Percentiles rank a stretch among this genome's conserved stretches.
phyloP scores from a whole-genome alignment of 2,888 invertebrate species.

The Drosophila borborema region DNA sequence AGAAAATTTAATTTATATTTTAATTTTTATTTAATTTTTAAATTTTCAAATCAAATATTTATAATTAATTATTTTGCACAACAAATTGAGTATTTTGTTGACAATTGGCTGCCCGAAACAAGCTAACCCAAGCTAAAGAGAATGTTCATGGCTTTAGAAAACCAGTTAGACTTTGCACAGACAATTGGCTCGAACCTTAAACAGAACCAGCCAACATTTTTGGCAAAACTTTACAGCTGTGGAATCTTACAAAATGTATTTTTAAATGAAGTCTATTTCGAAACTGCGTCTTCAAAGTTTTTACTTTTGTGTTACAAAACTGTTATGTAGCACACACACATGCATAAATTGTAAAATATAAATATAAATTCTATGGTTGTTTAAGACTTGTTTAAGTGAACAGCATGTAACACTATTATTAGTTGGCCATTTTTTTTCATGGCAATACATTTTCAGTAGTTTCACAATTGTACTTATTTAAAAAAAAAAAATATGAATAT shows the following conservation, averaged over 20 bases:
- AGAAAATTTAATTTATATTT: too few relatives aligned
- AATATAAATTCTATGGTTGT: background rate
- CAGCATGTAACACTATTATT: background rate
- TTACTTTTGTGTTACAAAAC: background rate
- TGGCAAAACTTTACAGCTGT: background rate
- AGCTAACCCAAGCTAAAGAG: background rate
- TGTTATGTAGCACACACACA: background rate
- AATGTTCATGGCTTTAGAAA: background rate
- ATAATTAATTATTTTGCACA: too few relatives aligned
- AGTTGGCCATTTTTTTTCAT: background rate
- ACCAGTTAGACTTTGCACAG: background rate
- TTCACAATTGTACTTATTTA: background rate
- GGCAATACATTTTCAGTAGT: background rate
- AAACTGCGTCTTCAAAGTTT: background rate
- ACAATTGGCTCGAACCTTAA: conserved; percentile 3
- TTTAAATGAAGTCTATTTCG: background rate
- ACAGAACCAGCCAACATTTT: background rate
- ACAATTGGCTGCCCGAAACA: background rate
- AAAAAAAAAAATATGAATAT: background rate
- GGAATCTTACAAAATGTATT: background rate
- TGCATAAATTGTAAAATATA: background rate
- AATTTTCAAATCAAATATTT: too few relatives aligned
- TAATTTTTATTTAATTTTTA: too few relatives aligned
- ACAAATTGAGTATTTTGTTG: too few relatives aligned
- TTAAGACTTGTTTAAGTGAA: background rate